Evolutionary conservation across 1,140 invertebrate genomes (phyloP).

Genomic region (Spodoptera frugiperda): DNA sequence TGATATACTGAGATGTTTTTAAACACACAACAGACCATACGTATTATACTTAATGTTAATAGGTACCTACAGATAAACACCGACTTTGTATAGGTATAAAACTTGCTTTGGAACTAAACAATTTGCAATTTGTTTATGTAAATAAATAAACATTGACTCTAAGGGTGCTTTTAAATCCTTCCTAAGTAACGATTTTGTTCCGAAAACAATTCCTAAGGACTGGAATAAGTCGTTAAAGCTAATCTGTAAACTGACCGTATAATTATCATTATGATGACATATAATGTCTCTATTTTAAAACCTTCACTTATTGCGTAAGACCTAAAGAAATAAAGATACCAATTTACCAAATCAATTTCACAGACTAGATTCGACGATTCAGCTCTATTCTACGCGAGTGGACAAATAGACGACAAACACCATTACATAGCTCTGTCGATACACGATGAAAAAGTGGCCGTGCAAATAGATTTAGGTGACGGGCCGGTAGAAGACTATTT

Average conservation of each 20-base stretch:
- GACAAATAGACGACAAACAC: constrained; percentile 92
- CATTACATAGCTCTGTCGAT: constrained; percentile 95
- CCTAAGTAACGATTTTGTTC: too few species aligned
- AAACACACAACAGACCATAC: not conserved
- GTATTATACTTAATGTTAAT: too few species aligned
- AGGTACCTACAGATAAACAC: too few species aligned
- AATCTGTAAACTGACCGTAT: not conserved
- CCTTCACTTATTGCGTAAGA: constrained; percentile 1
- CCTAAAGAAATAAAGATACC: not conserved
- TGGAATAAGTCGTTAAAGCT: too few species aligned
- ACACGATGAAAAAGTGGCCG: constrained; percentile 91
- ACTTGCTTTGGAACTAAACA: too few species aligned
- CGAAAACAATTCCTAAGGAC: too few species aligned
- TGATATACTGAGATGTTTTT: not conserved
- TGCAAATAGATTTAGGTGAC: constrained; percentile 94
- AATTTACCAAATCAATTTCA: constrained; percentile 60
- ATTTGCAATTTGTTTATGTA: too few species aligned
- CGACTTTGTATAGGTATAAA: too few species aligned
- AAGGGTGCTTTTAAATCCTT: too few species aligned
- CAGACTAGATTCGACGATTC: constrained; percentile 95
- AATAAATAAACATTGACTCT: too few species aligned
- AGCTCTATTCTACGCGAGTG: constrained; percentile 94
- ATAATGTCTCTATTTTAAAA: not conserved
- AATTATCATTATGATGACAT: not conserved
- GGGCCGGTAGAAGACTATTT: constrained; percentile 90